These are phyloP conservation scores for Palythoa grandiflora DNA, from an alignment of 92 coral and sea anemone genomes.

Conservation along the genomic window DNA sequence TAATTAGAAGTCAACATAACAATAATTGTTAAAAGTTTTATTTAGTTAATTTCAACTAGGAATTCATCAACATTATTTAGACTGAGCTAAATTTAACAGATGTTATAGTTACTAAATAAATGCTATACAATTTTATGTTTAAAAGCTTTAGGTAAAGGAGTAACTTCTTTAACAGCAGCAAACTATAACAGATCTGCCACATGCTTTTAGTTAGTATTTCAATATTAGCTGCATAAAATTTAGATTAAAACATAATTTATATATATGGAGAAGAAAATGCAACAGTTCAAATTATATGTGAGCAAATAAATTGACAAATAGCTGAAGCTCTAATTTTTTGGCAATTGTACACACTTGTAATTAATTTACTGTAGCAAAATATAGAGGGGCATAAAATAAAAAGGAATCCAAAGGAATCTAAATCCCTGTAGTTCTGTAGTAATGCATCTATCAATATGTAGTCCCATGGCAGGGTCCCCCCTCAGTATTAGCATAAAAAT, in stretches of 20 bases:
- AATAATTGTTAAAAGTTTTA: not conserved
- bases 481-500: too few relatives aligned
- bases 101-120: not conserved
- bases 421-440: not conserved
- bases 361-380: not conserved
- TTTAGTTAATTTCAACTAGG: not conserved
- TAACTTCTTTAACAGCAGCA: not conserved
- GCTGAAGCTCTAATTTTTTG: not conserved
- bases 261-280: not conserved
- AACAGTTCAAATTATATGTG: not conserved
- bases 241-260: not conserved
- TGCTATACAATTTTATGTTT: not conserved
- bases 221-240: not conserved
- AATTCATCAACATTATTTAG: not conserved
- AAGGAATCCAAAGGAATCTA: not conserved
- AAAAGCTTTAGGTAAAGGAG: not conserved
- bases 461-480: too few relatives aligned
- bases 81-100: not conserved
- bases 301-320: not conserved
- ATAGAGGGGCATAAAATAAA: not conserved
- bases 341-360: not conserved
- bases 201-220: constrained; percentile 1
- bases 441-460: too few relatives aligned
- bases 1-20: too few relatives aligned
- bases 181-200: not conserved